Percentiles rank a stretch among this genome's conserved stretches.
phyloP scores from a whole-genome alignment of 2,888 invertebrate genomes.

The Nesidiocoris tenuis region DNA sequence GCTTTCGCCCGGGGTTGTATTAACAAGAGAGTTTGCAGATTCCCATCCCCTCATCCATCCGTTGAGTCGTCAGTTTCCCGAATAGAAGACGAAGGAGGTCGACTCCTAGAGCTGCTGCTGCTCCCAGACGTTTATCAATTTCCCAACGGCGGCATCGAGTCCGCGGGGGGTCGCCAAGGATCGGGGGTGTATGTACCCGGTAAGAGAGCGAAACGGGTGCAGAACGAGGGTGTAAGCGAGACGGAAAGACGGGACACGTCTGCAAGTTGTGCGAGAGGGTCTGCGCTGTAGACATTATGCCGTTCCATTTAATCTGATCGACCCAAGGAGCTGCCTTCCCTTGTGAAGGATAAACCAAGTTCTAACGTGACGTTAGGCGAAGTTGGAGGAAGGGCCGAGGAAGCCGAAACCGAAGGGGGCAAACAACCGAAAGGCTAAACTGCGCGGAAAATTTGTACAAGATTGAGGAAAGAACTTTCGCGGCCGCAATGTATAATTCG shows the following conservation, averaged over 20 bases:
- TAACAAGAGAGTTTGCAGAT: background rate
- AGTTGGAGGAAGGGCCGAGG: background rate
- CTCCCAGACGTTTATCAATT: conserved; percentile 36
- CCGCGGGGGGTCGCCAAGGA: conserved; percentile 1
- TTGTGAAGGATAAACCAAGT: conserved; percentile 37
- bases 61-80: background rate
- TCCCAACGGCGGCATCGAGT: conserved; percentile 20
- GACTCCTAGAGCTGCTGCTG: background rate
- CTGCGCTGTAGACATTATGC: conserved; percentile 34
- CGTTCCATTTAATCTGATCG: conserved; percentile 43
- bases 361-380: conserved; percentile 31
- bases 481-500: no score
- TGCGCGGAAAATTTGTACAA: background rate
- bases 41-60: background rate
- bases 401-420: background rate
- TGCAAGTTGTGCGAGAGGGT: conserved; percentile 17
- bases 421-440: background rate
- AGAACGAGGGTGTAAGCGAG: no score
- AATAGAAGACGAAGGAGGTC: background rate
- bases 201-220: background rate
- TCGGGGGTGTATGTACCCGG: background rate
- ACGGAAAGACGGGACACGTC: background rate
- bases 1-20: background rate
- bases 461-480: no score
- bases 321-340: background rate